Base-by-base conservation (phyloP, 2,113 vertebrate species). In the Cyanistes caeruleus region DNA sequence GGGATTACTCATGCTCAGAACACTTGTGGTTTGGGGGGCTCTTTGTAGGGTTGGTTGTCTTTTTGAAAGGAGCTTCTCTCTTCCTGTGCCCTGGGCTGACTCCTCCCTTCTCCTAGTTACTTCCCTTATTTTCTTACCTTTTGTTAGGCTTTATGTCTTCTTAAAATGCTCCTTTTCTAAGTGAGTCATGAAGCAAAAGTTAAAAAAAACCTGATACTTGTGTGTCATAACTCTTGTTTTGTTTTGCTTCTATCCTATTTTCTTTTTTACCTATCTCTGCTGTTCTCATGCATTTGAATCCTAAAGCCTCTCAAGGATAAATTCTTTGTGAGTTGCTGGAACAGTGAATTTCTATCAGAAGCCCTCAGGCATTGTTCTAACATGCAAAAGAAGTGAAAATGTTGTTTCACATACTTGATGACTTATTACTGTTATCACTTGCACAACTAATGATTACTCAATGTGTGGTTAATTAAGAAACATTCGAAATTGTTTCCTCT, bases 21-120 rank as follows among this genome's bases (percentile, higher is more conserved):
- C 2, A 7, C 8, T 8, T 74, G 39, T 70, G 16, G 8, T 7
- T 62, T 2, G 3, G 2, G 9, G 13, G 13, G 2, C 0, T 39
- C 7, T 51, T 52, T 72, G 7, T 18, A 24, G 58, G 5, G 3
- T 14, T 44, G 9, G 14, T 11, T 52, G 3, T 3, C 6, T 60
- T 80, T 87, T n/a, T 65, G 37, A 64, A 18, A 79, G 53, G 18
- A 0, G 1, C 5, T 52, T 68, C 23, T 75, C 7, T 14, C 3
- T 58, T 78, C 27, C 12, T 44, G 3, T 39, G 17, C 18, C 1
- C 6, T 55, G 19, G 5, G 3, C 16, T 75, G 13, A 30, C 5
- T 81, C 3, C 5, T 1, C 2, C 76, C 8, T 63, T 58, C 12
- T 85, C 7, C 18, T 70, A 8, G 23, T 27, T 80, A 3, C 4